Evolutionary conservation across 2,113 vertebrate genomes (phyloP).

Genomic region (Siniperca knerii): DNA sequence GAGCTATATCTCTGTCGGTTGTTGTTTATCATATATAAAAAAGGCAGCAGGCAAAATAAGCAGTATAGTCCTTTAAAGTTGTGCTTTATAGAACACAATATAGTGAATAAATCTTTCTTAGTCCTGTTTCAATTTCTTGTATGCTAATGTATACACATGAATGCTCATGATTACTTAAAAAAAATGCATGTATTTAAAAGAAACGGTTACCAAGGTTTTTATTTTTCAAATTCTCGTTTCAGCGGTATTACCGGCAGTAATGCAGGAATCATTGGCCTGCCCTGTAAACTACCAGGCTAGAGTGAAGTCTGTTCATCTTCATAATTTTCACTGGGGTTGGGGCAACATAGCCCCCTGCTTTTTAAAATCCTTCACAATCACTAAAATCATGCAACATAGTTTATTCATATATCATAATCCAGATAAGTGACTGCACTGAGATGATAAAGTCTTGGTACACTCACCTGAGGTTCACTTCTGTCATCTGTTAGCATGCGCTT

Average conservation of each 20-base stretch:
- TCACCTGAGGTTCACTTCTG: neutral
- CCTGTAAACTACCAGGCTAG: no score
- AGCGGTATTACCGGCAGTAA: no score
- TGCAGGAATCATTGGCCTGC: no score
- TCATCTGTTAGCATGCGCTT: neutral
- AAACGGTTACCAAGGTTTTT: no score
- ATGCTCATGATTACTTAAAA: neutral
- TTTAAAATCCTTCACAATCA: neutral
- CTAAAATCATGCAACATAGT: neutral
- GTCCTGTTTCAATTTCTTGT: neutral
- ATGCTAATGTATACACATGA: neutral
- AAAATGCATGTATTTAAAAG: no score
- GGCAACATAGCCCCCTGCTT: neutral
- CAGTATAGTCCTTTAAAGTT: neutral
- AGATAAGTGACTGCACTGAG: neutral
- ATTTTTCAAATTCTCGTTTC: no score
- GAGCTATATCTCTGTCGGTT: neutral
- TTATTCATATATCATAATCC: neutral
- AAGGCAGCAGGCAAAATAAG: neutral
- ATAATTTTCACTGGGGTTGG: no score
- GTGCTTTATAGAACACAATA: neutral
- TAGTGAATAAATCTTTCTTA: neutral
- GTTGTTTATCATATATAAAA: neutral
- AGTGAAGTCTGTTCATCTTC: no score
- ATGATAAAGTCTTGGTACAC: neutral